These are phyloP conservation scores for Clamator glandarius DNA, from an alignment of 2,797 vertebrate genomes.

Conservation along the genomic window DNA sequence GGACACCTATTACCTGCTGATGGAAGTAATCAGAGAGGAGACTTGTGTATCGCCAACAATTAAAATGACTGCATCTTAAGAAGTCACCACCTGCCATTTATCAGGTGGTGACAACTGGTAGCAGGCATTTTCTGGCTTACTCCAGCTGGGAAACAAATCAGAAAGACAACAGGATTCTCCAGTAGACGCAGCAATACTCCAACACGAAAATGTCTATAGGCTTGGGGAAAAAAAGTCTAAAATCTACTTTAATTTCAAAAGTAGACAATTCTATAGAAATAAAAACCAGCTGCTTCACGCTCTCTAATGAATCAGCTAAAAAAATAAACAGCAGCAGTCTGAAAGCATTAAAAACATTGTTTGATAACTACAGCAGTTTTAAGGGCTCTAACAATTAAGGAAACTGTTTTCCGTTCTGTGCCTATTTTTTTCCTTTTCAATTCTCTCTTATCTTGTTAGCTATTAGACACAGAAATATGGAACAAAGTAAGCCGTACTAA, in stretches of 20 bases:
- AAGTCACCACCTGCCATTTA: conserved; percentile 30
- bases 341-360: background rate
- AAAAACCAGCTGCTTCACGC: background rate
- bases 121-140: background rate
- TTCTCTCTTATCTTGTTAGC: background rate
- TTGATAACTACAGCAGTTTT: background rate
- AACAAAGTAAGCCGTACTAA: background rate
- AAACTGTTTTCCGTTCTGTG: background rate
- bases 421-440: background rate
- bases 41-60: background rate
- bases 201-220: background rate
- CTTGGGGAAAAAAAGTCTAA: background rate
- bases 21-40: background rate
- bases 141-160: background rate
- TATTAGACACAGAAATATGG: background rate
- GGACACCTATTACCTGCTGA: background rate
- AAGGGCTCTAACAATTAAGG: background rate
- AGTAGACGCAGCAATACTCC: background rate
- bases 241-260: background rate
- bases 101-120: background rate
- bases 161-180: background rate
- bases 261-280: background rate
- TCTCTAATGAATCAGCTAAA: background rate
- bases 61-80: background rate
- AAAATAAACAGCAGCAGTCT: background rate